phyloP scores from a whole-genome alignment of 1,140 invertebrate species.

The Saccostrea echinata region DNA sequence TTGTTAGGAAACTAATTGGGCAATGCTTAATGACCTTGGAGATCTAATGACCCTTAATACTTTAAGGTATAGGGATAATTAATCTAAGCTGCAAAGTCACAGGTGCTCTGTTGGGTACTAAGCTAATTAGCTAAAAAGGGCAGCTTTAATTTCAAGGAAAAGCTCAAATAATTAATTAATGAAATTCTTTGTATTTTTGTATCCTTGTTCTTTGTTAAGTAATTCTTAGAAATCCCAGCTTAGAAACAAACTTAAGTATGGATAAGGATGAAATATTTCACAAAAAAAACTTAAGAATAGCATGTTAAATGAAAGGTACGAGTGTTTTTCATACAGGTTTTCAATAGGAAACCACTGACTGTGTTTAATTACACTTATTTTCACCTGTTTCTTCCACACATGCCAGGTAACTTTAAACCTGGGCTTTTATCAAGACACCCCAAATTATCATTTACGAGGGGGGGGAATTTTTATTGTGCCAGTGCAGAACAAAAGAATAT shows the following conservation, averaged over 20 bases:
- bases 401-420: constrained; percentile 7
- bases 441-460: constrained; percentile 46
- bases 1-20: constrained; percentile 24
- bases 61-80: constrained; percentile 36
- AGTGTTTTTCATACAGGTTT: not conserved
- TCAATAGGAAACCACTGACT: not conserved
- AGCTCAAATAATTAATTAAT: constrained; percentile 1
- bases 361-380: constrained; percentile 30
- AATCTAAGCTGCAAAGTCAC: constrained; percentile 31
- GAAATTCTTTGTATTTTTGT: not conserved
- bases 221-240: not conserved
- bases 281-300: constrained; percentile 3
- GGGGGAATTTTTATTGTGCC: constrained; percentile 44
- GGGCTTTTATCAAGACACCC: constrained; percentile 25
- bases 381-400: not conserved
- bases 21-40: constrained; percentile 30
- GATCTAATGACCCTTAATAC: constrained; percentile 36
- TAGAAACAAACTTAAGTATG: not conserved
- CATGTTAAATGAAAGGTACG: not conserved
- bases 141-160: not conserved
- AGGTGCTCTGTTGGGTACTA: constrained; percentile 24
- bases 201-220: not conserved
- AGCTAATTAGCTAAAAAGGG: constrained; percentile 6
- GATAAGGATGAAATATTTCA: not conserved
- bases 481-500: constrained; percentile 43